Percentiles rank a stretch among this genome's conserved stretches.
phyloP scores from a whole-genome alignment of 2,113 vertebrate genomes.

The Catharus minimus region DNA sequence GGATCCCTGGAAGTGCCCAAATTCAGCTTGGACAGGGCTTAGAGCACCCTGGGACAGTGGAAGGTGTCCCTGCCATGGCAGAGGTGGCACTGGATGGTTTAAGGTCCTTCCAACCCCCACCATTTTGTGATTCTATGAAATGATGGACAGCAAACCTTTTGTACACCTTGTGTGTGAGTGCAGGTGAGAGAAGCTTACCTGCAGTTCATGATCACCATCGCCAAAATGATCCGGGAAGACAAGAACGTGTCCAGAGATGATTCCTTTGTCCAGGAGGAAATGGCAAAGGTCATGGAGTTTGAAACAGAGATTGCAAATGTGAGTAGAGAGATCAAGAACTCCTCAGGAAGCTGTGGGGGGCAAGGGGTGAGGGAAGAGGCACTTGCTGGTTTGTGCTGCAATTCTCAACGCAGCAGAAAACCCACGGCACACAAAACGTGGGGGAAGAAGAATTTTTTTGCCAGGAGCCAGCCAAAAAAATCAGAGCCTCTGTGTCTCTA shows the following conservation, averaged over 20 bases:
- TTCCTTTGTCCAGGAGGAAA: conserved; percentile 82
- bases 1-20: neutral
- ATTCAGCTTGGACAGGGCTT: fast-evolving
- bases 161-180: neutral
- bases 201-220: conserved; percentile 90
- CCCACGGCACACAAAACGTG: neutral
- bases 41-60: fast-evolving
- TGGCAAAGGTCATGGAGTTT: conserved; percentile 87
- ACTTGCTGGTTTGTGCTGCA: neutral
- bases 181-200: conserved; percentile 93
- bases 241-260: conserved; percentile 80
- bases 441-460: neutral
- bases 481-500: neutral
- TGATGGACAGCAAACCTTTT: neutral
- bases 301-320: conserved; percentile 93
- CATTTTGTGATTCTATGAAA: neutral
- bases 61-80: neutral
- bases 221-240: conserved; percentile 87
- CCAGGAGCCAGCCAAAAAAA: neutral
- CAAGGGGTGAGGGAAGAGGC: neutral
- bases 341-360: neutral
- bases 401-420: neutral
- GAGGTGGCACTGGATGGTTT: neutral
- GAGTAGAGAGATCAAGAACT: conserved; percentile 44
- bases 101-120: neutral